Base-by-base conservation (phyloP, 2,888 invertebrate genomes). In the Deroplatys truncata region DNA sequence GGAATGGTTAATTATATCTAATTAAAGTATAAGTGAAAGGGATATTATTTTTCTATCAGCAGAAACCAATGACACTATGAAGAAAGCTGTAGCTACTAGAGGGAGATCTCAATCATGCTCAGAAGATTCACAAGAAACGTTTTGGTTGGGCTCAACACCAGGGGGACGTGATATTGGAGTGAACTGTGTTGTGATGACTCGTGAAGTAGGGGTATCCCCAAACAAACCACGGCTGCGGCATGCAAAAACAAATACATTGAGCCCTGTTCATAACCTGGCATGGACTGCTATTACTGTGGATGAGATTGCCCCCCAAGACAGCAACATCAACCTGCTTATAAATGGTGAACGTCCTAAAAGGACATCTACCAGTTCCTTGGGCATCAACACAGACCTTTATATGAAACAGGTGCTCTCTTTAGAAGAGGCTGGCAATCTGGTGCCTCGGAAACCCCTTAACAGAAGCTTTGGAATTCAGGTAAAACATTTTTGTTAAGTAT, bases 191-290 rank as follows among this genome's bases (percentile, higher is more conserved):
- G 95, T 95, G 49, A 93, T 96, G 90, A 95, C 95, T 1, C 93
- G 96, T 90, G 96, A 96, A 92, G 94, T 96, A 88, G 96, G 96
- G 7, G 95, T 95, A 84, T 94, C 94, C n/a, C 93, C 94, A 91
- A 93, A 93, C 85, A 93, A 93, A 91, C 93, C 93, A 91, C 91
- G 92, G 35, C 91, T 91, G 31, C 72, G 89, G n/a, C 49, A 87
- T 84, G 90, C 49, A 28, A 85, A 43, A 25, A 90, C 90, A 4
- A 84, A 85, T 35, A 89, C 89, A 85, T 25, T 31, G 7, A 56
- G 25, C 16, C 15, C 84, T 7, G 25, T 35, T 28, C 49, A 15
- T 49, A 82, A 43, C 1, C 13, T 86, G 9, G 28, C 25, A 29
- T 31, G 82, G n/a, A 86, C 83, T 29, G 82, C 82, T 31, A 28